A percentile compares a stretch with the other conserved stretches of the same genome.
Evolutionary conservation across 23 tunicate species (phyloP).

Genomic region (Ascidia mentula): DNA sequence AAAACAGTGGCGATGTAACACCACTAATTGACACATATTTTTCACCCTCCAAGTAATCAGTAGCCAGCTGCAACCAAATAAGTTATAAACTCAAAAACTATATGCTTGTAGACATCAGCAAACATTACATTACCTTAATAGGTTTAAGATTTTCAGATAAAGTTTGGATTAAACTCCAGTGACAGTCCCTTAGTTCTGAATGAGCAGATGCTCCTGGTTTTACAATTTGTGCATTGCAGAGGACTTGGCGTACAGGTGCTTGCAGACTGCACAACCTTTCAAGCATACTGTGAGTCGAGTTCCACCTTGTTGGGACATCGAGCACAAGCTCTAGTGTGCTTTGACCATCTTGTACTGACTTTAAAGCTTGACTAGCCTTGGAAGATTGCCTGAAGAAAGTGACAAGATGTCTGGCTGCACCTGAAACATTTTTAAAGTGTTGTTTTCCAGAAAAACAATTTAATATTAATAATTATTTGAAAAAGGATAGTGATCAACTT

Average conservation of each 20-base stretch:
- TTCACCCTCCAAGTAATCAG: conserved; percentile 27
- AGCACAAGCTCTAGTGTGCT: conserved; percentile 27
- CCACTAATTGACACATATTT: conserved; percentile 21
- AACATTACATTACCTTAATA: conserved; percentile 9
- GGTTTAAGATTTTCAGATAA: conserved; percentile 18
- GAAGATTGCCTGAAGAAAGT: conserved; percentile 35
- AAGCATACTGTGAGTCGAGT: conserved; percentile 42
- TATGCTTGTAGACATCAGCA: neutral
- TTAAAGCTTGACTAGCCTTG: conserved; percentile 40
- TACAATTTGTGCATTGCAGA: conserved; percentile 34
- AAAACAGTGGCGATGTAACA: too few species aligned
- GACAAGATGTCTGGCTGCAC: conserved; percentile 49
- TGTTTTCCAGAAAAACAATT: too few species aligned
- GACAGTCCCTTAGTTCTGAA: conserved; percentile 26
- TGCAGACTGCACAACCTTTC: conserved; percentile 38
- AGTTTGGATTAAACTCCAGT: conserved; percentile 37
- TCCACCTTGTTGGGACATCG: conserved; percentile 47
- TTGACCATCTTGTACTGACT: conserved; percentile 25
- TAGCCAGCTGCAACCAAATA: conserved; percentile 8
- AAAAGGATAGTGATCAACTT: conserved; percentile 11
- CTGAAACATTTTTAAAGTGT: too few species aligned
- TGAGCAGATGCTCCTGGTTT: conserved; percentile 34
- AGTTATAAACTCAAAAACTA: neutral
- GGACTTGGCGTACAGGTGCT: conserved; percentile 45
- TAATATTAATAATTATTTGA: too few species aligned